Evolutionary conservation across 2,797 vertebrate species (phyloP), one percentile per base, ranked within the genome.

Genomic region (Pterois miles): DNA sequence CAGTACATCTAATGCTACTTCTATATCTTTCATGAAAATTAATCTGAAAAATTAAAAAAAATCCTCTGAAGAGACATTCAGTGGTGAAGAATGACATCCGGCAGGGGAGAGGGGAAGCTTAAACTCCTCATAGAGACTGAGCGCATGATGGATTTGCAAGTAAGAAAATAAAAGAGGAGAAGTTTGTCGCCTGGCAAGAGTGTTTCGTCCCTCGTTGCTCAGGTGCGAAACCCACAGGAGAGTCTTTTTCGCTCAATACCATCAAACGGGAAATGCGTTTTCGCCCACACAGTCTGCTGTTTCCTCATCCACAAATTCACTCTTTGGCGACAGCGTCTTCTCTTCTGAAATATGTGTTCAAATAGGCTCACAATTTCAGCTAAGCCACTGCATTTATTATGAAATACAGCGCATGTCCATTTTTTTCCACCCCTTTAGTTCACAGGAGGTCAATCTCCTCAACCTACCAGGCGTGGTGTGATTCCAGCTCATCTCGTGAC

Each of bases 1-100:
- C 86, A 71, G 87, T 87, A 81, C 71, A 89, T 78, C 85, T 88
- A 90, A 67, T 82, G 89, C 92, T 92, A 93, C 86, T 52, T 89
- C 86, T 90, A 89, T 27, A 34, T 65, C 83, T 73, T 76, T 82
- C 33, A 79, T 88, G 81, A 84, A 78, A 86, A 77, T 77, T 27
- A 84, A 85, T 82, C 43, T 4, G 71, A 73, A 77, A 57, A 43
- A 8, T 14, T 7, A 65, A 78, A 76, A 72, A 80, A 75, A 54
- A 73, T 77, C 66, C 66, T 83, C 57, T 56, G 72, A 79, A 79
- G 76, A 78, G 66, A 88, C 78, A 81, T 91, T 86, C 83, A 69
- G 74, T 70, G 84, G 79, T 80, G 75, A 81, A 74, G 84, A 83
- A 84, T 48, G 71, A 83, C 71, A 71, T 64, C 71, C 27, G 77